Conservation (phyloP, 2,797 vertebrate species). For the Bucorvus abyssinicus region DNA sequence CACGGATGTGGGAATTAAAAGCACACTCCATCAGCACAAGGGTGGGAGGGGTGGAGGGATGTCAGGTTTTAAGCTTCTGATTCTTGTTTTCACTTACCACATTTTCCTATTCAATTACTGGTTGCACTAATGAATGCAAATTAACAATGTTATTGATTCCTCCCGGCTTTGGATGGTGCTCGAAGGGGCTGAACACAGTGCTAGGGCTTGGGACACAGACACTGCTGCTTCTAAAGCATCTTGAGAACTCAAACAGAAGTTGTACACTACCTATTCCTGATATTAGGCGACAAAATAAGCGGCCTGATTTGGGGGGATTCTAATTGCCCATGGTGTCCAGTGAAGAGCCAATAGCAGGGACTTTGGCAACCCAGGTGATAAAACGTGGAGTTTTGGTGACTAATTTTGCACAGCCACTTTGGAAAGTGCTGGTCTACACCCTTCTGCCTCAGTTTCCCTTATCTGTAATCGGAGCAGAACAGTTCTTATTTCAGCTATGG, state of each 20-base stretch:
- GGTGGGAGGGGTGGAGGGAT: neutral
- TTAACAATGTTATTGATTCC: neutral
- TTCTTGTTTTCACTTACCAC: neutral
- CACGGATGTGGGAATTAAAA: too few species aligned
- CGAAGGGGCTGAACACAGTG: neutral
- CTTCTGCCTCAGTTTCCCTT: neutral
- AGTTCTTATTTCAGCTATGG: neutral
- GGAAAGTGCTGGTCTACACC: neutral
- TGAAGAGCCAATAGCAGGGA: neutral
- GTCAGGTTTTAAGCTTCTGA: neutral
- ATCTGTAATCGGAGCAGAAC: neutral
- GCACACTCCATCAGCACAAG: rapidly evolving
- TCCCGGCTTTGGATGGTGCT: neutral
- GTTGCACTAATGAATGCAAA: neutral
- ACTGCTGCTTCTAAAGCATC: neutral
- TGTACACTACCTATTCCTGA: neutral
- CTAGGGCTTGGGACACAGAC: neutral
- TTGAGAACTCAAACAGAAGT: neutral
- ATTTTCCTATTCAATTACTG: neutral
- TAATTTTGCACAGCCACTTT: neutral
- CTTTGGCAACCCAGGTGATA: neutral
- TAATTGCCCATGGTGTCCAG: rapidly evolving
- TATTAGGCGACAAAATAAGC: neutral
- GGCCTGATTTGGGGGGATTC: neutral
- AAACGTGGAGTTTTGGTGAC: neutral